Conservation (phyloP, 2,113 vertebrate genomes). For the Elephantulus edwardii region DNA sequence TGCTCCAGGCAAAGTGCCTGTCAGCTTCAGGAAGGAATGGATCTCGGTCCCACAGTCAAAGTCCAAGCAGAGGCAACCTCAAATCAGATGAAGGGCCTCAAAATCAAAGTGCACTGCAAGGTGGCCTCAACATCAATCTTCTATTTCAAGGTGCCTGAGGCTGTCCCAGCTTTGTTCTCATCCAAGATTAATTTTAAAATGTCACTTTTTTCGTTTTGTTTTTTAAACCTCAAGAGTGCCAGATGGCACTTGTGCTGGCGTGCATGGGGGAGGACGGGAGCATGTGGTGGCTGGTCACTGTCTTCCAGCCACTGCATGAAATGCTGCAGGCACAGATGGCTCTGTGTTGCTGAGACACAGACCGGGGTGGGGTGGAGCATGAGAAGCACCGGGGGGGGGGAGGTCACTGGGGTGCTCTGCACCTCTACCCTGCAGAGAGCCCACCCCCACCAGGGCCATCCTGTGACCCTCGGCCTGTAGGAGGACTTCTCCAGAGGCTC, state of each 20-base stretch:
- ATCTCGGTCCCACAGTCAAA: no score
- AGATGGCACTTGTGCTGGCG: accelerated
- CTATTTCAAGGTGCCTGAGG: neutral
- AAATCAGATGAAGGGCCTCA: neutral
- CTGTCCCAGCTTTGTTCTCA: neutral
- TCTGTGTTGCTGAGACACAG: neutral
- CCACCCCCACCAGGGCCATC: neutral
- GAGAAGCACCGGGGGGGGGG: neutral
- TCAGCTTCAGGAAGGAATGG: no score
- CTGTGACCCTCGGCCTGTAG: neutral
- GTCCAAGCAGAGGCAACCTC: no score
- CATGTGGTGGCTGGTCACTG: neutral
- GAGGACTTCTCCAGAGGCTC: neutral
- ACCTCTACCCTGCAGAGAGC: neutral
- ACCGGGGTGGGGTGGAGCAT: no score
- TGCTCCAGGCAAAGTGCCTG: no score
- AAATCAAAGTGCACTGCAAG: neutral
- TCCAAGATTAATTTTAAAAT: neutral
- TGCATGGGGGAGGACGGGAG: accelerated
- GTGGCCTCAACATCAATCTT: no score
- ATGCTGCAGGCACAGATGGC: neutral
- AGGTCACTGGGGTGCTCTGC: neutral
- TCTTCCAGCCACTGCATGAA: neutral
- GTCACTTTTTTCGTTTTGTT: neutral
- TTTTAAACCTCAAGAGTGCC: neutral